Percentiles rank a stretch among this genome's conserved stretches.
These are phyloP conservation scores for Arbacia lixula DNA, from an alignment of 53 echinoderm and acorn worm species.

Conservation along the genomic window DNA sequence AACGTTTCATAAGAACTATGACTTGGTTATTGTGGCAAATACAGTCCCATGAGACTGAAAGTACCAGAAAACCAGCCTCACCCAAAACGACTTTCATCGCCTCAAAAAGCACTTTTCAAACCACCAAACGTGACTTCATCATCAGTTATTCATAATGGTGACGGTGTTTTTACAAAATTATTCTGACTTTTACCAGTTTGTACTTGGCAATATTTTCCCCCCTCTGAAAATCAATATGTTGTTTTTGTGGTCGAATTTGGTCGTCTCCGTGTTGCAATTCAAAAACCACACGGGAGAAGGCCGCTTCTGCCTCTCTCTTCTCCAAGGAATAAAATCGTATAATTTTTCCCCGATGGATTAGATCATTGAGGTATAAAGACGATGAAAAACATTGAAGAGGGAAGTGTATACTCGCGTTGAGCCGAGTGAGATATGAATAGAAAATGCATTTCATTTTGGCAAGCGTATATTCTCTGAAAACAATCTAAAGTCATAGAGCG, in stretches of 20 bases:
- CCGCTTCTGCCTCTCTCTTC: too few relatives aligned
- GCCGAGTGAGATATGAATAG: constrained; percentile 23
- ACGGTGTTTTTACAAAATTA: constrained; percentile 30
- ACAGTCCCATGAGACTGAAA: too few relatives aligned
- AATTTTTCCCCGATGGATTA: constrained; percentile 24
- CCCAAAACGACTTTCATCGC: too few relatives aligned
- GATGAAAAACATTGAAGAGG: constrained; percentile 23
- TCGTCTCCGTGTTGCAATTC: too few relatives aligned
- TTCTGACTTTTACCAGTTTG: neutral
- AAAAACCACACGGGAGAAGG: too few relatives aligned
- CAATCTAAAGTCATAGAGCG: constrained; percentile 55
- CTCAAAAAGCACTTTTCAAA: too few relatives aligned
- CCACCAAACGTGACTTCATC: too few relatives aligned
- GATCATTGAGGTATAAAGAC: constrained; percentile 47
- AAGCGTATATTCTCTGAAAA: constrained; percentile 46
- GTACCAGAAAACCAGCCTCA: too few relatives aligned
- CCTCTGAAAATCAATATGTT: constrained; percentile 42
- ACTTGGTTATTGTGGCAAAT: too few relatives aligned
- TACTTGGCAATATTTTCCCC: constrained; percentile 21
- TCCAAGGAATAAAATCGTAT: constrained; percentile 22
- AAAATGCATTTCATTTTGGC: constrained; percentile 16
- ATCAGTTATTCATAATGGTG: constrained; percentile 39
- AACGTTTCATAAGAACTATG: too few relatives aligned
- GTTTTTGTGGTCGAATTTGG: constrained; percentile 32
- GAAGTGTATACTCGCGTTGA: constrained; percentile 13